These are phyloP conservation scores for Gonioctena quinquepunctata DNA, from an alignment of 1,140 invertebrate species.

Conservation along the genomic window DNA sequence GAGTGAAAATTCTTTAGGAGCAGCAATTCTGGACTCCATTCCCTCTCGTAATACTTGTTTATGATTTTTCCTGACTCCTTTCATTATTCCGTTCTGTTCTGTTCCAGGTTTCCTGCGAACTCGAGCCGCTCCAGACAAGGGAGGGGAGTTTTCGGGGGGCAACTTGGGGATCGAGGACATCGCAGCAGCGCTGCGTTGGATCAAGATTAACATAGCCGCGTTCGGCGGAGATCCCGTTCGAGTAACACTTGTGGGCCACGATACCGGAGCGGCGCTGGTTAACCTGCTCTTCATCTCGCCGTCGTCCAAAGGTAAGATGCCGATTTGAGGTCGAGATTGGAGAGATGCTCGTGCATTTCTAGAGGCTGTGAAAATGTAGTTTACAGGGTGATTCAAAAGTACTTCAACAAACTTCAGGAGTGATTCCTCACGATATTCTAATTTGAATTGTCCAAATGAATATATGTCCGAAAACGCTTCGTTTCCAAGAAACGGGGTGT, in stretches of 20 bases:
- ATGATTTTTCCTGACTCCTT: background rate
- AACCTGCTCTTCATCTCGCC: constrained; percentile 82
- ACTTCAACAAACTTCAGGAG: too few species aligned
- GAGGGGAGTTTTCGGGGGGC: constrained; percentile 59
- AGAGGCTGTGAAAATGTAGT: too few species aligned
- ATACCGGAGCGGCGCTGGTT: constrained; percentile 81
- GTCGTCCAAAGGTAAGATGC: constrained; percentile 68
- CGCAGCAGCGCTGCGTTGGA: constrained; percentile 74
- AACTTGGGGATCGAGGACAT: constrained; percentile 78
- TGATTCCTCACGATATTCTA: too few species aligned
- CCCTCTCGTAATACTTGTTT: constrained; percentile 3
- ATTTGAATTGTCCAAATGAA: too few species aligned
- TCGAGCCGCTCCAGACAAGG: constrained; percentile 54
- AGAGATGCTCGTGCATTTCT: too few species aligned
- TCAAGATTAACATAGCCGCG: constrained; percentile 74
- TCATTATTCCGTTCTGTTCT: constrained; percentile 19
- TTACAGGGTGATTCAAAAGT: too few species aligned
- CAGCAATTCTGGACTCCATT: background rate
- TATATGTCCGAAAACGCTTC: too few species aligned
- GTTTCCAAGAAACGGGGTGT: too few species aligned
- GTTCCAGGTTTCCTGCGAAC: constrained; percentile 72
- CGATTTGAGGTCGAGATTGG: background rate
- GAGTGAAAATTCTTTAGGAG: background rate
- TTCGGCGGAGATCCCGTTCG: constrained; percentile 81
- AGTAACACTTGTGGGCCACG: constrained; percentile 85